phyloP scores from a whole-genome alignment of 2,797 vertebrate species.

The Caiman crocodilus region DNA sequence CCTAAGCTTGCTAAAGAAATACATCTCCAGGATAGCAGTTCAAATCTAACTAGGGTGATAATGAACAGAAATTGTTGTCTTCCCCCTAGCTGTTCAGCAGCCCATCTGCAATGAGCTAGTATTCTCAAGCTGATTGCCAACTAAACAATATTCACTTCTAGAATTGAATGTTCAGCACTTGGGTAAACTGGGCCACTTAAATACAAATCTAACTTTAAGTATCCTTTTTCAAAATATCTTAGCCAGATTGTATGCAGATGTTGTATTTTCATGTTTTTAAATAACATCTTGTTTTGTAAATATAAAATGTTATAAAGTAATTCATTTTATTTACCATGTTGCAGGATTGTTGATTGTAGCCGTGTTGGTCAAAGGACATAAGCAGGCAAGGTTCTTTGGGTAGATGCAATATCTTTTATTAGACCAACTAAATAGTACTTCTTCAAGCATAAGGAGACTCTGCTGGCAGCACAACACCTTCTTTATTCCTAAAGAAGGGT shows the following conservation, averaged over 20 bases:
- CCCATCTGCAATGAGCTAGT: background rate
- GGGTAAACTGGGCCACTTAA: background rate
- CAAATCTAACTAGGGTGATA: background rate
- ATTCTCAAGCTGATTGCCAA: background rate
- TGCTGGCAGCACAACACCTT: no score
- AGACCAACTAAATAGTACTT: no score
- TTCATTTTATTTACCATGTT: background rate
- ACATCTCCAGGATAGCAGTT: background rate
- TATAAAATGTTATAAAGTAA: background rate
- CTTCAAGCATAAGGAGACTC: no score
- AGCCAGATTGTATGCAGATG: background rate
- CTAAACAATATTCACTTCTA: background rate
- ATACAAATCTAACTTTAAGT: background rate
- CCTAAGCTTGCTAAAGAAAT: conserved; percentile 3
- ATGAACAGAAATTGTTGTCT: background rate
- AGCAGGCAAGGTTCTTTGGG: no score
- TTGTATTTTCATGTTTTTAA: background rate
- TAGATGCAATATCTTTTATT: no score
- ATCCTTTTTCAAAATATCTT: background rate
- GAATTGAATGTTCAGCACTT: background rate
- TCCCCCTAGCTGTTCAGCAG: background rate
- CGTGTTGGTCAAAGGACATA: no score
- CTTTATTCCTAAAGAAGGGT: no score
- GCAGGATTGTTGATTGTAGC: background rate
- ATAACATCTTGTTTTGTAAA: background rate